Evolutionary conservation across 2,797 vertebrate genomes (phyloP).

Genomic region (Anniella stebbinsi): DNA sequence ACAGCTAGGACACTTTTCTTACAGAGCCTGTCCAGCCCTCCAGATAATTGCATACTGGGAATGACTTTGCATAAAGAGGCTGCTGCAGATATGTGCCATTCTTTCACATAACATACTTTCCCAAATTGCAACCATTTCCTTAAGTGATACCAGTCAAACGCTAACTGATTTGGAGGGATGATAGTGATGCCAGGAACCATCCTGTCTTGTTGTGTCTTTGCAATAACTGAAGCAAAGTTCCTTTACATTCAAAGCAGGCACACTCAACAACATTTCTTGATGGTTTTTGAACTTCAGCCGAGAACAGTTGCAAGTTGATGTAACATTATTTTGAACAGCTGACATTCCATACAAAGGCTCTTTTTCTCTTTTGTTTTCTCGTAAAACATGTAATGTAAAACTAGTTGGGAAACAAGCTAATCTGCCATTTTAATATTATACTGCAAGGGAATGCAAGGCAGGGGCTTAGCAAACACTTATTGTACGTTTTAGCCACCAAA

Average conservation of each 20-base stretch:
- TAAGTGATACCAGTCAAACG: not conserved
- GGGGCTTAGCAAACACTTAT: not conserved
- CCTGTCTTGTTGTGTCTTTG: not conserved
- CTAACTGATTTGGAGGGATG: not conserved
- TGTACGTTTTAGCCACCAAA: not conserved
- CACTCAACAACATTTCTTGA: conserved; percentile 10
- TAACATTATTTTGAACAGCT: not conserved
- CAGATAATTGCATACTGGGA: not conserved
- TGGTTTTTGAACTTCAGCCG: not conserved
- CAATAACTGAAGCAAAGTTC: not conserved
- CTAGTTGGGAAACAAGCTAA: not conserved
- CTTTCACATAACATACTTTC: not conserved
- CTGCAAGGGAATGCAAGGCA: not conserved
- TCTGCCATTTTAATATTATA: not conserved
- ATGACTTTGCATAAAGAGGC: not conserved
- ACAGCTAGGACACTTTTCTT: not conserved
- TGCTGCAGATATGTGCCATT: not conserved
- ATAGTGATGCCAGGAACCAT: not conserved
- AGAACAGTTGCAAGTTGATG: conserved; percentile 13
- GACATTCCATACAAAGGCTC: conserved; percentile 18
- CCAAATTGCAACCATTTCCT: not conserved
- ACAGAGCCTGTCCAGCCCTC: not conserved
- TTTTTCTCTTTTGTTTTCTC: conserved; percentile 15
- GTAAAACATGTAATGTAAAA: not conserved
- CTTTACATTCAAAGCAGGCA: conserved; percentile 2